phyloP scores from a whole-genome alignment of 2,888 invertebrate genomes.

The Chironomus riparius region DNA sequence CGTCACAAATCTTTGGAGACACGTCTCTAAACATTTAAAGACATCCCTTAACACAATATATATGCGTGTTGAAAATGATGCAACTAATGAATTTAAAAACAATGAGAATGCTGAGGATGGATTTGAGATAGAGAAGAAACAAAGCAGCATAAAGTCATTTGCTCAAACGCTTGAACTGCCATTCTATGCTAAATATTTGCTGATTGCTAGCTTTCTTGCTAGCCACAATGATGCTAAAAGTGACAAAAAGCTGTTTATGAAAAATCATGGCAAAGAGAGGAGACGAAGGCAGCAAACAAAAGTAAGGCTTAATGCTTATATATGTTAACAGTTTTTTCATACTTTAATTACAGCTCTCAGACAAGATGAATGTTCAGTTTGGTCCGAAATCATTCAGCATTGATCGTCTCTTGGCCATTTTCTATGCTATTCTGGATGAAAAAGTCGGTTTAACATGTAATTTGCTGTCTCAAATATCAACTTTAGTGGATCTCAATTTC shows the following conservation, averaged over 20 bases:
- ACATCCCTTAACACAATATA: constrained; percentile 68
- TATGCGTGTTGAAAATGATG: constrained; percentile 48
- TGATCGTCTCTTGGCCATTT: constrained; percentile 76
- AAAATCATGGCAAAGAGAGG: constrained; percentile 63
- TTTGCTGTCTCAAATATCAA: constrained; percentile 77
- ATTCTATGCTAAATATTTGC: constrained; percentile 78
- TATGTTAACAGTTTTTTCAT: neutral
- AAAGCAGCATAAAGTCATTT: constrained; percentile 45
- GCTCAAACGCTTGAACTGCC: constrained; percentile 70
- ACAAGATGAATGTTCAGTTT: constrained; percentile 56
- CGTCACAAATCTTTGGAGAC: constrained; percentile 65
- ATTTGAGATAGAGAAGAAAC: neutral
- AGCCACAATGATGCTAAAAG: constrained; percentile 86
- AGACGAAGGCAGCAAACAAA: constrained; percentile 56
- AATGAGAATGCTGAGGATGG: neutral
- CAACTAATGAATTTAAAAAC: too few species aligned
- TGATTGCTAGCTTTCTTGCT: constrained; percentile 85
- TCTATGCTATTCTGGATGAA: constrained; percentile 78
- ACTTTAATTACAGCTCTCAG: constrained; percentile 37
- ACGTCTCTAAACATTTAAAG: constrained; percentile 67
- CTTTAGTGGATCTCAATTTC: constrained; percentile 73
- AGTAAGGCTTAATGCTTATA: constrained; percentile 32
- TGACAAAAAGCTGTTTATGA: constrained; percentile 79
- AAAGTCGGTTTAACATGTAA: constrained; percentile 78
- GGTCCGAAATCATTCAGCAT: constrained; percentile 78